Base-by-base conservation (phyloP, 2,888 invertebrate species). In the Himalopsyche anomala region DNA sequence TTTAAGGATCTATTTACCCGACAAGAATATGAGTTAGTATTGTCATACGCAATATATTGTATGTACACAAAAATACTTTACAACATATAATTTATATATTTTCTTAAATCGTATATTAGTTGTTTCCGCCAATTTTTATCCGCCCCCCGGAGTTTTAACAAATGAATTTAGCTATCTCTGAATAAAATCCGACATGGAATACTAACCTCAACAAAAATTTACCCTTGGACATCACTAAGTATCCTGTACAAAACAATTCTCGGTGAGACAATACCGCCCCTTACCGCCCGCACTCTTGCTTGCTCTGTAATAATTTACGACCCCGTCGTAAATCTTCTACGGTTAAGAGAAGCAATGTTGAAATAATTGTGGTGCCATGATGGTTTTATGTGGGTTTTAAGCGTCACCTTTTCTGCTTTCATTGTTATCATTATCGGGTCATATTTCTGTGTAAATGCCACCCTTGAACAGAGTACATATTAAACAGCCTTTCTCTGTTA, bases 391-490 rank as follows among this genome's bases (percentile, higher is more conserved):
- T 54, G 40, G 28, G 45, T 38, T 80, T 69, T 82, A 82, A 85
- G 40, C 38, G 82, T 54, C 74, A 83, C 62, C 12, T 80, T 87
- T 82, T 84, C 42, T 83, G 42, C 54, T 38, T 84, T 86, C 80
- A 74, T 74, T 79, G 83, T 81, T 81, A 15, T 51, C 12, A 85
- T 87, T 87, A 85, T 87, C 81, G 81, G 42, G 81, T 80, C 82
- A 42, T 51, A 74, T 86, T 85, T 88, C 86, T 85, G 11, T 62
- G 88, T 83, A 88, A 79, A 83, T 83, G 81, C 86, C 85, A 86
- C 86, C 87, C 86, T 86, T 54, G 82, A 51, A 84, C 19, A 80
- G 36, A 38, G 80, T n/a, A 80, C 12, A 17, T 74, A 74, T 38
- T 74, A 36, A 2, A 62, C 4, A 15, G 51, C 12, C 4, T 15